Base-by-base conservation (phyloP, 37 sponge, comb jelly and placozoan species). In the Petrosia ficiformis region DNA sequence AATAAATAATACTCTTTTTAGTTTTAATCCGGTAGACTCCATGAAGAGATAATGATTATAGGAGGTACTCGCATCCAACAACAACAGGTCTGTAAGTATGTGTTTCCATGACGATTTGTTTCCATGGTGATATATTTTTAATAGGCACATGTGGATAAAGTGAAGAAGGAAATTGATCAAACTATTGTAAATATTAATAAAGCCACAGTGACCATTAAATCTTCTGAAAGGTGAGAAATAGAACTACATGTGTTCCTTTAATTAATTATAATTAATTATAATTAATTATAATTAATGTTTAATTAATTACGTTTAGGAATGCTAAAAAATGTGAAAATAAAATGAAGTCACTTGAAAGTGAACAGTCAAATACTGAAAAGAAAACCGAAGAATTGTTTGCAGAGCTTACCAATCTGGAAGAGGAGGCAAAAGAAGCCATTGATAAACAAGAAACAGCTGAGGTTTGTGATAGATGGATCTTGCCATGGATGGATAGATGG, bases 191-290 rank as follows among this genome's bases (percentile, higher is more conserved):
- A 76, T 59, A 92, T 98, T 19, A 93, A 96, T 0, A 95, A 95
- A 57, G 91, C 94, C 19, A 90, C 74, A 21, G 99, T 98, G 31
- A 80, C 86, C 25, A 91, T 91, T 44, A 91, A 91, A 59, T 91
- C 87, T 30, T 76, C 87, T 38, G 74, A 80, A 57, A 71, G 89
- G 89, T 87, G 40, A 33, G 3, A 22, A 24, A 10, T 6, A 10
- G 43, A 3, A n/a, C n/a, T n/a, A n/a, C n/a, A n/a, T 67, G 68
- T 67, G 4, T 2, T 3, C 36, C 11, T 24, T 5, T 42, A 48
- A 25, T 33, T 44, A 25, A n/a, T n/a, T n/a, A 34, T 74, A 10
- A 3, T 37, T 29, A 19, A 33, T 14, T 43, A 44, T 30, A 37
- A 40, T 74, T 29, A 2, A 57, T 24, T 16, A 26, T 16, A 14